Base-by-base conservation (phyloP, 2,113 vertebrate genomes). In the Irena cyanogastra region DNA sequence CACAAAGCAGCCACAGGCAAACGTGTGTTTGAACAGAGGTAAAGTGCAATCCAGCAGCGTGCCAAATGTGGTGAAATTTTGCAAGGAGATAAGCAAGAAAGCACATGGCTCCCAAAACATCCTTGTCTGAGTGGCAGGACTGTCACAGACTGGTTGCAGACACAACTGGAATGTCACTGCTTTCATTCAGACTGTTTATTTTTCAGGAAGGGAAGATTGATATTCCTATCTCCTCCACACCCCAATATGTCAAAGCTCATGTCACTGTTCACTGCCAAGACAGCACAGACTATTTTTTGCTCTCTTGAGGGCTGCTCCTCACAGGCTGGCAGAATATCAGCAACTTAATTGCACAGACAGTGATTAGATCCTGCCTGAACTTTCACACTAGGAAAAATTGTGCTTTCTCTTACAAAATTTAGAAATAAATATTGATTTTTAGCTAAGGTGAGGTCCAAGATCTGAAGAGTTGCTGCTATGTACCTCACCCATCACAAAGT, bases 111-210 rank as follows among this genome's bases (percentile, higher is more conserved):
- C 11, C 35, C 17, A 28, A 12, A 47, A 2, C 0, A 0, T 15
- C 5, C 15, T 49, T 44, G 30, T 65, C 7, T 44, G 27, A 63
- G 18, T 2, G 9, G 22, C 47, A 37, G 22, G 33, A 41, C 23
- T 77, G 53, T 30, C 61, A 33, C 45, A 63, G 21, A 7, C 44
- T 5, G 10, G 72, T 31, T 15, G 16, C 60, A 66, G 74, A 61
- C 26, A 28, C 17, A 15, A 10, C 18, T 26, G 7, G 30, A 65
- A 17, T 0, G 0, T 65, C 44, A 33, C 13, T 1, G 1, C 27
- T 87, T 83, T 83, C 22, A 2, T 59, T 80, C 54, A 77, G 63
- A 50, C 9, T 75, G 12, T 49, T 71, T 45, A 7, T 11, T 70
- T 69, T 76, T 26, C 1, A 1, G 18, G 37, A 8, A 86, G 37